Percentiles rank a stretch among this genome's conserved stretches.
Conservation (phyloP, 2,888 invertebrate genomes). For the Lithodes maja region DNA sequence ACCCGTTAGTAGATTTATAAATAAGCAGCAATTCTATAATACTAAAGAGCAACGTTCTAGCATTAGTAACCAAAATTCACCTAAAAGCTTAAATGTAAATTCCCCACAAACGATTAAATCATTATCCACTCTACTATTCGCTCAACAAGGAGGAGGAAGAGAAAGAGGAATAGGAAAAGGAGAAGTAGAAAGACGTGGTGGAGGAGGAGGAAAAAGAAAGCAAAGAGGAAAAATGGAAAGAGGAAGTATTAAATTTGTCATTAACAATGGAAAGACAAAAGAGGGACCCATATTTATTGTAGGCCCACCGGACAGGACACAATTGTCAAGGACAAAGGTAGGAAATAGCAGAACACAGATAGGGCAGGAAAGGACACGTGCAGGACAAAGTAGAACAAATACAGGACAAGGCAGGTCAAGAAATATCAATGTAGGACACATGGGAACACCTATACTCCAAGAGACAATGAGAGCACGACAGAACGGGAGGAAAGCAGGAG, state of each 20-base stretch:
- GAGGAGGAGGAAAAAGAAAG: slow-evolving; percentile 12
- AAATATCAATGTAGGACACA: not conserved
- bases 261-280: not conserved
- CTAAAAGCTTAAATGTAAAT: not conserved
- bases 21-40: not conserved
- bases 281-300: not conserved
- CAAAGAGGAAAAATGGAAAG: not conserved
- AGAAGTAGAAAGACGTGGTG: not conserved
- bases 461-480: not conserved
- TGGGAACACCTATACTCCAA: not conserved
- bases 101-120: not conserved
- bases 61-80: not conserved
- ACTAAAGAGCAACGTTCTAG: not conserved
- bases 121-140: not conserved
- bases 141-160: not conserved
- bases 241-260: not conserved
- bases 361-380: not conserved
- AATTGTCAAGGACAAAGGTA: not conserved
- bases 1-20: not conserved
- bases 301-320: not conserved
- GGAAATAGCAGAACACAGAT: not conserved
- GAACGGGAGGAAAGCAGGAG: not conserved
- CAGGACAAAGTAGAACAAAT: not conserved
- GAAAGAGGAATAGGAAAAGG: not conserved
- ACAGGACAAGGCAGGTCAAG: not conserved